Evolutionary conservation across 1,140 invertebrate species (phyloP).

Genomic region (Zaprionus capensis): DNA sequence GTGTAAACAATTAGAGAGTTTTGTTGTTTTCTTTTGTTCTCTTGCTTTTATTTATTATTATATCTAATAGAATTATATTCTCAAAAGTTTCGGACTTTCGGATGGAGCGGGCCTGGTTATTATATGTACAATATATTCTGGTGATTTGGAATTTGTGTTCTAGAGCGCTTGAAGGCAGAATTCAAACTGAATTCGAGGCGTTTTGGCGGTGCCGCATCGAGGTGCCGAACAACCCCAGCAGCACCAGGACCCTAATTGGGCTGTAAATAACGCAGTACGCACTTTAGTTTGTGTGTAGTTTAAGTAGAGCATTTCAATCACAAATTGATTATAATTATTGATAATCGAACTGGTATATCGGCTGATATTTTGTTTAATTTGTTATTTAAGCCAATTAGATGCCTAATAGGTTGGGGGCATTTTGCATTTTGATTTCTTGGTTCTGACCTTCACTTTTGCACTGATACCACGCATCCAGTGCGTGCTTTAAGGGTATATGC

Average conservation of each 20-base stretch:
- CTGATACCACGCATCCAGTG: neutral
- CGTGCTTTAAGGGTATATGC: neutral
- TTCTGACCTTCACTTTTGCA: conserved; percentile 1
- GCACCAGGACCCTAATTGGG: conserved; percentile 10
- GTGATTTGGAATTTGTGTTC: conserved; percentile 47
- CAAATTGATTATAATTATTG: neutral
- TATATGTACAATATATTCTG: neutral
- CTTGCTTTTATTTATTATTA: conserved; percentile 1
- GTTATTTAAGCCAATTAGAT: conserved; percentile 47
- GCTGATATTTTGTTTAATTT: neutral
- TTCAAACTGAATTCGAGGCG: conserved; percentile 74
- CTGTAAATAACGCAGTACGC: neutral
- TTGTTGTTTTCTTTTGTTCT: neutral
- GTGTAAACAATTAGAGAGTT: conserved; percentile 18
- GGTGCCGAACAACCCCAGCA: conserved; percentile 29
- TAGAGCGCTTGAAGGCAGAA: conserved; percentile 77
- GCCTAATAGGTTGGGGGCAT: conserved; percentile 28
- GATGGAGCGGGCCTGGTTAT: neutral
- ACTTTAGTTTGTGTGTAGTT: neutral
- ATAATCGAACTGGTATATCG: neutral
- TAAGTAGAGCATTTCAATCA: neutral
- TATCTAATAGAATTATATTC: neutral
- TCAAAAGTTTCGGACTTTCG: neutral
- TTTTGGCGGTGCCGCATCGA: conserved; percentile 59
- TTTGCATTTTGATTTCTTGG: neutral